phyloP scores from a whole-genome alignment of 2,888 invertebrate genomes.

The Drosophila flavopinicola region DNA sequence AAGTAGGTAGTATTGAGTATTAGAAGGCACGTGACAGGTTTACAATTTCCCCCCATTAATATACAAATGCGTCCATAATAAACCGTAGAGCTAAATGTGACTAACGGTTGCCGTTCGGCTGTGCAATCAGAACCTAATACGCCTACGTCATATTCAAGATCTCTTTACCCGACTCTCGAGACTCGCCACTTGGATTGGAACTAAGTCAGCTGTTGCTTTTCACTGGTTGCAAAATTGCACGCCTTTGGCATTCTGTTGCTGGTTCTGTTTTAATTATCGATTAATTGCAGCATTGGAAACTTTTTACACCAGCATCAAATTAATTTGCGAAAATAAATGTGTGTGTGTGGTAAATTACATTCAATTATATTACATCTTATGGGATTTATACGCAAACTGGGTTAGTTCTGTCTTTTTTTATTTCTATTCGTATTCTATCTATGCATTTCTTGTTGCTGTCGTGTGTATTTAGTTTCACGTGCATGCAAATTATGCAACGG shows the following conservation, averaged over 20 bases:
- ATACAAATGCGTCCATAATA: constrained; percentile 9
- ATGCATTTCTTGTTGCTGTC: neutral
- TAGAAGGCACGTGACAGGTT: constrained; percentile 38
- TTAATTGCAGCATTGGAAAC: constrained; percentile 31
- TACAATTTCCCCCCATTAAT: constrained; percentile 23
- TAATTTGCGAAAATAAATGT: constrained; percentile 5
- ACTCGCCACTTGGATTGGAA: neutral
- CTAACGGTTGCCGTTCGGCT: constrained; percentile 11
- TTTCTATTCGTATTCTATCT: constrained; percentile 9
- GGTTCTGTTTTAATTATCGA: constrained; percentile 27
- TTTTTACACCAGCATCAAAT: constrained; percentile 10
- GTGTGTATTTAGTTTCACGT: constrained; percentile 6
- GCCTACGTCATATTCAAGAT: constrained; percentile 41
- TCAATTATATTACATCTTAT: constrained; percentile 15
- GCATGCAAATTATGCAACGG: constrained; percentile 37
- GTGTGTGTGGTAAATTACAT: constrained; percentile 17
- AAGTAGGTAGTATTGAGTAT: neutral
- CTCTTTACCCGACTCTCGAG: constrained; percentile 10
- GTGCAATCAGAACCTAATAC: neutral
- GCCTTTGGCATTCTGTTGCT: constrained; percentile 24
- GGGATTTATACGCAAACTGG: constrained; percentile 21
- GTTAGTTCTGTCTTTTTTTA: neutral
- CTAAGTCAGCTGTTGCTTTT: constrained; percentile 15
- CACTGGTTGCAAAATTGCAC: constrained; percentile 23
- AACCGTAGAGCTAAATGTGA: constrained; percentile 17